phyloP scores from a whole-genome alignment of 2,797 vertebrate species.

The Callimico goeldii region DNA sequence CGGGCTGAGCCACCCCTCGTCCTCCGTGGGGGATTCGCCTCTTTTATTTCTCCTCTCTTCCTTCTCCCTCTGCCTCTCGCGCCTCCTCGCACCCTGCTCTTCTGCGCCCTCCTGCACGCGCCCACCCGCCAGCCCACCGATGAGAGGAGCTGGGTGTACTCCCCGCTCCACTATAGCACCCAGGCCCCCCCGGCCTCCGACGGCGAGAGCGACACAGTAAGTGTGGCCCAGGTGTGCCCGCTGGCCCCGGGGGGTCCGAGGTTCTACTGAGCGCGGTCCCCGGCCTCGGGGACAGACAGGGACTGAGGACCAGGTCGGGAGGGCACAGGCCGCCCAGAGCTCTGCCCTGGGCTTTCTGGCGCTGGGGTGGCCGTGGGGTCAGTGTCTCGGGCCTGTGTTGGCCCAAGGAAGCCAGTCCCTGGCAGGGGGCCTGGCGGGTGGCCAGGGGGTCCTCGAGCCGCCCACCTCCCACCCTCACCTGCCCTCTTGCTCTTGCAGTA shows the following conservation, averaged over 20 bases:
- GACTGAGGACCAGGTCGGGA: background rate
- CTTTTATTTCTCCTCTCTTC: conserved; percentile 83
- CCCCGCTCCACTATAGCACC: conserved; percentile 98
- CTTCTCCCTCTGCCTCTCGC: conserved; percentile 80
- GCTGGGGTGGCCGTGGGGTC: background rate
- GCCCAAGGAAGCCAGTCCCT: background rate
- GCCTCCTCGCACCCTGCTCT: conserved; percentile 86
- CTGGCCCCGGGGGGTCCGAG: background rate
- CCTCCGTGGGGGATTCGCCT: conserved; percentile 76
- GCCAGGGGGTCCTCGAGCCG: background rate
- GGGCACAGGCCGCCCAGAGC: background rate
- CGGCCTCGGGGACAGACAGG: background rate
- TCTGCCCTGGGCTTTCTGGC: background rate
- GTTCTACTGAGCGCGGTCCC: background rate
- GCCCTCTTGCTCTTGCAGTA: conserved; percentile 81
- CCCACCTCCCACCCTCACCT: background rate
- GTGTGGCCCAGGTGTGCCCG: conserved; percentile 79
- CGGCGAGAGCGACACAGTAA: conserved; percentile 99
- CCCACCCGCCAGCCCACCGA: conserved; percentile 94
- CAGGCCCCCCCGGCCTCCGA: conserved; percentile 94
- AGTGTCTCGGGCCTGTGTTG: background rate
- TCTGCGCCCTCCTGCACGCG: conserved; percentile 83
- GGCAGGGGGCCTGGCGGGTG: background rate
- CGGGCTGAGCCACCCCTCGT: conserved; percentile 45
- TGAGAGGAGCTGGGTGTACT: conserved; percentile 99